Evolutionary conservation across 2,888 invertebrate genomes (phyloP), one percentile per base, ranked within the genome.

Genomic region (Sinopyrophorus schimmeli): DNA sequence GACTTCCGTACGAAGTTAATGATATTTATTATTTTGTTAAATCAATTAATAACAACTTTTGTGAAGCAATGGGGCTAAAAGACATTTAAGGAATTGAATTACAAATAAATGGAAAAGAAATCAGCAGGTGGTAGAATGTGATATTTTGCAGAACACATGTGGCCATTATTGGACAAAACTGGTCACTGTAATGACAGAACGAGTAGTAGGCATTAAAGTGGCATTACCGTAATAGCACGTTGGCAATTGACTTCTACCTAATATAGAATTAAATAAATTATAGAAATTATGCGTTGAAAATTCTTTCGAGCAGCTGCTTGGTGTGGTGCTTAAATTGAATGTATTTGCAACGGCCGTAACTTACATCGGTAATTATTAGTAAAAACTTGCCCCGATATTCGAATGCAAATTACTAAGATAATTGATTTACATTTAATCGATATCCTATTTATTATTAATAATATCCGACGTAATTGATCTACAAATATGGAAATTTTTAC

Each of bases 221-320:
- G 30, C 37, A 38, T 46, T 46, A 38, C 38, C 38, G 38, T 46
- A 46, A 46, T 46, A 46, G 38, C 46, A 26, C 15, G 21, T 31
- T 30, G 31, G 31, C 46, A 21, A 46, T 46, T 38, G 31, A 46
- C 46, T 46, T 18, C 30, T 21, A 31, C 46, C 46, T 46, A 46
- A 46, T 46, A 46, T 46, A 46, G 46, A 21, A 38, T 46, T 46
- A 46, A 27, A 20, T 40, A 40, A 46, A 46, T 46, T 46, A 46
- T 46, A 12, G 14, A 38, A 38, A 46, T 46, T 46, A 46, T 37
- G 27, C 37, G 15, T 24, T 30, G 38, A 46, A 18, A 38, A 21
- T 46, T 46, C 37, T 46, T 26, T 46, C 16, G 20, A 40, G 38
- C 46, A 46, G 46, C 35, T 46, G 46, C 38, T 46, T n/a, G n/a